phyloP scores from a whole-genome alignment of 2,113 vertebrate genomes.

The Upupa epops region DNA sequence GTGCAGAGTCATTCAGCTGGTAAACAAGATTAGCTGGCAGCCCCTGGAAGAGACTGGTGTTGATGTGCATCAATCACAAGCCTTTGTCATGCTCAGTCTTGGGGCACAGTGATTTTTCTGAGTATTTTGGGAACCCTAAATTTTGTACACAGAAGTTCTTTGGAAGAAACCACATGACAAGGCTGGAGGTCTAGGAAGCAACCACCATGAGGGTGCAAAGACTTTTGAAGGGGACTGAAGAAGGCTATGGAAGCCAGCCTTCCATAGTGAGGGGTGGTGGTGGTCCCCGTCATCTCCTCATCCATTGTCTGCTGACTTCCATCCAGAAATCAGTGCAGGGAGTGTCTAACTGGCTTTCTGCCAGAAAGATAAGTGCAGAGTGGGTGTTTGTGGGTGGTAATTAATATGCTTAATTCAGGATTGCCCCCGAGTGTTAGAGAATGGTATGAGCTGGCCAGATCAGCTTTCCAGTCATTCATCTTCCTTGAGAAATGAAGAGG shows the following conservation, averaged over 20 bases:
- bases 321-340: not conserved
- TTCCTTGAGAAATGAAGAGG: not conserved
- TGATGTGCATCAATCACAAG: not conserved
- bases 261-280: not conserved
- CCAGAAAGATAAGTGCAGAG: not conserved
- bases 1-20: not conserved
- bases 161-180: not conserved
- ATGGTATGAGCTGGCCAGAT: not conserved
- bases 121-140: not conserved
- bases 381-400: not conserved
- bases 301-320: not conserved
- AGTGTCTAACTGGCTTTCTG: not conserved
- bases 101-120: not conserved
- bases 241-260: accelerated
- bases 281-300: not conserved
- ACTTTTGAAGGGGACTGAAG: not conserved
- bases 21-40: not conserved
- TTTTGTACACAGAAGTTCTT: not conserved
- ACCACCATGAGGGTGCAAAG: not conserved
- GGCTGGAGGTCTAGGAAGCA: not conserved
- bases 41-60: not conserved
- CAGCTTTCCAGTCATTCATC: not conserved
- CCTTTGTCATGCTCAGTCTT: not conserved
- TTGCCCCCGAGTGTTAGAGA: not conserved
- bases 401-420: conserved; percentile 1